A percentile compares a stretch with the other conserved stretches of the same genome.
Evolutionary conservation across 1,140 invertebrate genomes (phyloP).

Genomic region (Zaprionus inermis): DNA sequence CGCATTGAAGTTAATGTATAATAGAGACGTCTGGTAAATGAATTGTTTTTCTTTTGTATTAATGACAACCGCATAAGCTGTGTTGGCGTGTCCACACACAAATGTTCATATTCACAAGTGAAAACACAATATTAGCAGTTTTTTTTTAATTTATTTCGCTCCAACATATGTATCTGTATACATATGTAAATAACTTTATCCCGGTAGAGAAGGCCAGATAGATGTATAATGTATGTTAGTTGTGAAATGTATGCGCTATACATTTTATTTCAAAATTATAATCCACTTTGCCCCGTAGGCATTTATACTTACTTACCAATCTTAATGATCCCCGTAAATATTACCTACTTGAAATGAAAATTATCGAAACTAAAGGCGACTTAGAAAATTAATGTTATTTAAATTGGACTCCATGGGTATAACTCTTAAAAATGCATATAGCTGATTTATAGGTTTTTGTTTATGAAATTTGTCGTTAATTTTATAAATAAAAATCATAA

Average conservation of each 20-base stretch:
- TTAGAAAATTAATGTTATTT: background rate
- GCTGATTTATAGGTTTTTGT: background rate
- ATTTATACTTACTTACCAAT: constrained; percentile 2
- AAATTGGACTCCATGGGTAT: background rate
- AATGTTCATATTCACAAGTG: background rate
- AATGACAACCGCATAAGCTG: too few relatives aligned
- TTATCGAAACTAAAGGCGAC: background rate
- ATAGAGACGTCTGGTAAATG: too few relatives aligned
- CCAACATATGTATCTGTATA: background rate
- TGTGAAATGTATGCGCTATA: background rate
- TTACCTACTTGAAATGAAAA: background rate
- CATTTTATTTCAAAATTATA: background rate
- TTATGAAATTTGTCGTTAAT: background rate
- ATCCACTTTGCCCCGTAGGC: constrained; percentile 4
- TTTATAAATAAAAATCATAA: background rate
- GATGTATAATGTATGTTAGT: background rate
- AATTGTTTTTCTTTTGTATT: too few relatives aligned
- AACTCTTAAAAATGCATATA: background rate
- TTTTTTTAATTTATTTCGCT: background rate
- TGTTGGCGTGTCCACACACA: too few relatives aligned
- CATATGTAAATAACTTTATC: background rate
- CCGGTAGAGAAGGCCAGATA: background rate
- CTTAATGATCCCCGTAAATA: background rate
- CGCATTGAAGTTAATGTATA: too few relatives aligned
- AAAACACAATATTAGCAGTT: background rate